Percentiles rank a stretch among this genome's conserved stretches.
Evolutionary conservation across 2,113 vertebrate genomes (phyloP).

Genomic region (Pterocles orientalis): DNA sequence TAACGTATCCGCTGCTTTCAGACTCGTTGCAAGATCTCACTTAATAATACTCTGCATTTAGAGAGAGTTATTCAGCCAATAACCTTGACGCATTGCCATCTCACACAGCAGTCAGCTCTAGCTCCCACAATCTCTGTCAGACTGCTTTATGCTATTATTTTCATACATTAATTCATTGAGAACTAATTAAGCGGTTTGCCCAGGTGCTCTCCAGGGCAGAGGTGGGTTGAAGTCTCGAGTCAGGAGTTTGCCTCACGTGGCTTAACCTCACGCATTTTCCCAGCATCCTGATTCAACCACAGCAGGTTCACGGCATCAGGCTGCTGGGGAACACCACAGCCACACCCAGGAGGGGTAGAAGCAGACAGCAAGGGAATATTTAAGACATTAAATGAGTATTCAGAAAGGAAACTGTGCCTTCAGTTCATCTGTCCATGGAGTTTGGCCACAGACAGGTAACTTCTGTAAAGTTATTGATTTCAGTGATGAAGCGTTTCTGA

Average conservation of each 20-base stretch:
- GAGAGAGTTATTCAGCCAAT: background rate
- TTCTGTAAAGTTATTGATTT: background rate
- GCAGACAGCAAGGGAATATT: background rate
- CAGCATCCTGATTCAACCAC: background rate
- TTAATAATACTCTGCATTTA: background rate
- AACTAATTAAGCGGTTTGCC: background rate
- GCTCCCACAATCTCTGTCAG: background rate
- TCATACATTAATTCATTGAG: background rate
- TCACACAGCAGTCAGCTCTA: background rate
- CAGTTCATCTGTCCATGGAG: background rate
- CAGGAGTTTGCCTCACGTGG: background rate
- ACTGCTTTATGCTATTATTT: background rate
- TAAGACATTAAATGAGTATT: background rate
- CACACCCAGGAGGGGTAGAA: background rate
- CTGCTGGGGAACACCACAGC: background rate
- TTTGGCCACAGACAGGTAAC: background rate
- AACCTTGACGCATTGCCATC: background rate
- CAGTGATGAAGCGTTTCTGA: background rate
- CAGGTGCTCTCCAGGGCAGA: background rate
- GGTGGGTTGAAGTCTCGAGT: background rate
- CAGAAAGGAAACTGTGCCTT: background rate
- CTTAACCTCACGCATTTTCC: rapidly evolving
- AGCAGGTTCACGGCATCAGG: background rate
- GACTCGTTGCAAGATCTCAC: background rate
- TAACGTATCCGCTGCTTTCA: background rate